Base-by-base conservation (phyloP, 1,140 invertebrate genomes). In the Helicoverpa zea region DNA sequence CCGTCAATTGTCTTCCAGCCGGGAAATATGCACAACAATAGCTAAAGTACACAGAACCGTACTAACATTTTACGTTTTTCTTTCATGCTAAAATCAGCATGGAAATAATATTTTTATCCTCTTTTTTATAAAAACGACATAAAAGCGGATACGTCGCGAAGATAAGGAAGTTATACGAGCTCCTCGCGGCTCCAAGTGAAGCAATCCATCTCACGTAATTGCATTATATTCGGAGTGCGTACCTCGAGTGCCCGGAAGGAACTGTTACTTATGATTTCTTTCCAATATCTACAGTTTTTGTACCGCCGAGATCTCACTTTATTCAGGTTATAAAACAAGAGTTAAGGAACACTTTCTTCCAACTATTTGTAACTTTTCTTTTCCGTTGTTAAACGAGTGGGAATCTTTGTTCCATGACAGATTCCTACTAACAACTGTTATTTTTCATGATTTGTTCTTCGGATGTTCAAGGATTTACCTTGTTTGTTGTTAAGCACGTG, bases 131-230 rank as follows among this genome's bases (percentile, higher is more conserved):
- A 86, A 86, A 82, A 84, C 80, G 83, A 81, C 84, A 84, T 86
- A 88, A 85, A 86, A 86, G 81, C 59, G 75, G 75, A 77, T 77
- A 77, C 61, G 75, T 77, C 75, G 61, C 23, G 70, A 72, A 88
- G 86, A 88, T 88, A 86, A 88, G 85, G 85, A 85, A 84, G 84
- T 88, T 84, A 86, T 86, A 83, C 83, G 83, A 80, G 59, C 72
- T 84, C 79, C 76, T 80, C 80, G 64, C 80, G 70, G 78, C 82
- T 86, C 80, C 83, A 84, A 83, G 81, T 82, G 77, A 51, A 78
- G 85, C 86, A 85, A 88, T 88, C 85, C 82, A 86, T 88, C 86
- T 88, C 86, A 80, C 75, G 85, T 88, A 86, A 88, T 88, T 86
- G 86, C 86, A 88, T 88, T 88, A 87, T 87, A 86, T 86, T 87